Evolutionary conservation across 2,113 vertebrate species (phyloP).

Genomic region (Archocentrus centrarchus): DNA sequence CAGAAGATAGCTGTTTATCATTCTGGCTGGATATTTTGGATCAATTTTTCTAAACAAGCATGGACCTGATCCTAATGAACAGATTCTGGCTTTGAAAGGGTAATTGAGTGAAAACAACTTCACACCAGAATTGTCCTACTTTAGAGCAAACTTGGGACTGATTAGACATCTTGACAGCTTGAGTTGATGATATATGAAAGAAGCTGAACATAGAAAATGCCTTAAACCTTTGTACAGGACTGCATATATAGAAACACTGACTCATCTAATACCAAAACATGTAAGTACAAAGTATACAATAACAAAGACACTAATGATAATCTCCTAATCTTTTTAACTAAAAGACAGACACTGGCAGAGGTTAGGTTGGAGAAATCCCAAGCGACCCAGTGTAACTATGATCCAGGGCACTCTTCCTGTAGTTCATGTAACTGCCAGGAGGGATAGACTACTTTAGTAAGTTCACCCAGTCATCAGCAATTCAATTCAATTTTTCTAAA

Average conservation of each 20-base stretch:
- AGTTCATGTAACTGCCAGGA: neutral
- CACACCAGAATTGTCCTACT: neutral
- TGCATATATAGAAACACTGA: neutral
- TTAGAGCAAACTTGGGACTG: neutral
- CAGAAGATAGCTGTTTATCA: neutral
- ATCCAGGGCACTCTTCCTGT: neutral
- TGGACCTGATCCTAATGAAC: neutral
- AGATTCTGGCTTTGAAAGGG: neutral
- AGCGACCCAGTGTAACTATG: neutral
- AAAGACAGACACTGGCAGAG: neutral
- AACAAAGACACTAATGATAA: conserved; percentile 3
- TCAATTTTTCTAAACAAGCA: neutral
- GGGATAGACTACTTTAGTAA: neutral
- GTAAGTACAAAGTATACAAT: neutral
- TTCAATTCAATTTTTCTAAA: neutral
- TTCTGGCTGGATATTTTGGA: neutral
- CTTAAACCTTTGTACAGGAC: neutral
- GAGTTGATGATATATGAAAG: neutral
- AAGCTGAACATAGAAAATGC: neutral
- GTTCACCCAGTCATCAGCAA: neutral
- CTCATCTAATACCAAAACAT: neutral
- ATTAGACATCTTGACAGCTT: neutral
- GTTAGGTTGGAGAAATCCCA: neutral
- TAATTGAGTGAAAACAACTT: neutral
- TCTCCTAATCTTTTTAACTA: neutral